Percentiles rank a stretch among this genome's conserved stretches.
phyloP scores from a whole-genome alignment of 2,113 vertebrate genomes.

The Piaya cayana region DNA sequence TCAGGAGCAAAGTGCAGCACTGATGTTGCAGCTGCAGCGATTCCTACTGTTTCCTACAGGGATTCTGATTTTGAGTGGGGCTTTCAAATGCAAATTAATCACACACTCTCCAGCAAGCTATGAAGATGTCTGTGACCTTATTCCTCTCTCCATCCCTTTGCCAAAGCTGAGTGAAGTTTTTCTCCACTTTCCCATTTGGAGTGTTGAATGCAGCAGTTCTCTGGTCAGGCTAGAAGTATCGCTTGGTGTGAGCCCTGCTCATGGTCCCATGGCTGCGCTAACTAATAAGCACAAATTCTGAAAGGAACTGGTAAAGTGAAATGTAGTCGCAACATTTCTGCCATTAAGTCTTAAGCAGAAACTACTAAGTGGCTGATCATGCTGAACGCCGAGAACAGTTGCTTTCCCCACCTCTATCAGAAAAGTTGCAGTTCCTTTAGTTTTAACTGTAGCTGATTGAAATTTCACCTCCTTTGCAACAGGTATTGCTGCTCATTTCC shows the following conservation, averaged over 20 bases:
- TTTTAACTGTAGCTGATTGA: neutral
- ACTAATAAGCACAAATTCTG: no score
- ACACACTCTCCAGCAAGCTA: neutral
- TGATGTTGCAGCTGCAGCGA: neutral
- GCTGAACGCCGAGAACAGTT: neutral
- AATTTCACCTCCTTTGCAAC: neutral
- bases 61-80: neutral
- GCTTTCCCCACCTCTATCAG: neutral
- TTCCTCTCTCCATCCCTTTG: neutral
- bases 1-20: neutral
- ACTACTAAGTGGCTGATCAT: neutral
- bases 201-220: neutral
- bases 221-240: neutral
- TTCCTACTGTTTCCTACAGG: neutral
- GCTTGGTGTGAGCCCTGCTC: neutral
- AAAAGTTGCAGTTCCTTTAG: neutral
- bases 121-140: neutral
- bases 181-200: fast-evolving
- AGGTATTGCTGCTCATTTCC: neutral
- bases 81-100: neutral
- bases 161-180: neutral
- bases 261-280: fast-evolving
- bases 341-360: neutral
- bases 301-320: neutral
- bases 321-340: neutral